Evolutionary conservation across 1,140 invertebrate species (phyloP).

Genomic region (Drosophila athabasca): DNA sequence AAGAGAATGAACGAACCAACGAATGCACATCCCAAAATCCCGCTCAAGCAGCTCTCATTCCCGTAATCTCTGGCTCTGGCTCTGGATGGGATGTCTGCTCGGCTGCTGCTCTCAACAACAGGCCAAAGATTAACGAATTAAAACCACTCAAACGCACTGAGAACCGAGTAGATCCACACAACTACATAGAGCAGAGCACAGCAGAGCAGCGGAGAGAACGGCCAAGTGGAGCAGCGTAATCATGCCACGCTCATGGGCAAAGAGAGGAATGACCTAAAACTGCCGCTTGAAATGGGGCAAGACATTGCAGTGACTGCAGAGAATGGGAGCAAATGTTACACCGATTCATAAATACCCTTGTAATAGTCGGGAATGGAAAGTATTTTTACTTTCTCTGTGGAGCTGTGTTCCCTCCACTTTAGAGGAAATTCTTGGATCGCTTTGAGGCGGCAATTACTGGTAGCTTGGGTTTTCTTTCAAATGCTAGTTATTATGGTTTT

Average conservation of each 20-base stretch:
- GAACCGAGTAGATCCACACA: constrained; percentile 21
- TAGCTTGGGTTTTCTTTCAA: too few species aligned
- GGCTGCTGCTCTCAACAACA: constrained; percentile 8
- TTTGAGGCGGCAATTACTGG: too few species aligned
- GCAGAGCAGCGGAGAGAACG: not conserved
- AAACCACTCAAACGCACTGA: constrained; percentile 53
- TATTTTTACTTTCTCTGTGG: too few species aligned
- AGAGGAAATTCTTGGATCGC: too few species aligned
- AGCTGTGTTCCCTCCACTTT: too few species aligned
- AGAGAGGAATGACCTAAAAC: constrained; percentile 75
- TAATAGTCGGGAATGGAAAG: not conserved
- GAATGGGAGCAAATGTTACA: not conserved
- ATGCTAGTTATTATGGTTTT: too few species aligned
- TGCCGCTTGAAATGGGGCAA: constrained; percentile 65
- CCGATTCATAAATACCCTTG: constrained; percentile 17
- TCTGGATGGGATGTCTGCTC: constrained; percentile 1
- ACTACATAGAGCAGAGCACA: not conserved
- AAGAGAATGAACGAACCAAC: not conserved
- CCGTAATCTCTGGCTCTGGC: constrained; percentile 17
- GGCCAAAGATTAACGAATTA: constrained; percentile 57
- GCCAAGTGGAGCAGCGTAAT: constrained; percentile 36
- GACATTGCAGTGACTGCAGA: constrained; percentile 34
- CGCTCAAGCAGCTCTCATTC: constrained; percentile 17
- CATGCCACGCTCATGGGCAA: constrained; percentile 37
- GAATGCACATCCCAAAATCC: not conserved